Percentiles rank a stretch among this genome's conserved stretches.
Conservation (phyloP, 2,797 vertebrate species). For the Delichon dasypus region DNA sequence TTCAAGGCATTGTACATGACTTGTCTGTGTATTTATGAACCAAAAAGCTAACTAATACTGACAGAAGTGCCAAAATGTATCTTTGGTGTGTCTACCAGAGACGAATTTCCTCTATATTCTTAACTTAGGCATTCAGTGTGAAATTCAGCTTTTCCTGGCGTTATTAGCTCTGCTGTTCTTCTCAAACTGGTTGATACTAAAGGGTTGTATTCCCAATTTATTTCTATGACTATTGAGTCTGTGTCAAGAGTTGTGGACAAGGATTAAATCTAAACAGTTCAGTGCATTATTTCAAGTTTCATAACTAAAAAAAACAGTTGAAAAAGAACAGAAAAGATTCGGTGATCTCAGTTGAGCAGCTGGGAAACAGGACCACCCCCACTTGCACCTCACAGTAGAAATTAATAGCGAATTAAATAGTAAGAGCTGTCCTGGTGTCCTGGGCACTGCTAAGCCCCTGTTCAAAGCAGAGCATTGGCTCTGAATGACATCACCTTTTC, state of each 20-base stretch:
- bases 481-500: not conserved
- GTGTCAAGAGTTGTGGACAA: not conserved
- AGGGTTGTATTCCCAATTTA: not conserved
- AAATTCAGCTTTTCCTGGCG: not conserved
- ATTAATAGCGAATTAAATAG: not conserved
- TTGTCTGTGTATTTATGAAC: not conserved
- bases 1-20: not conserved
- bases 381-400: fast-evolving
- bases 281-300: not conserved
- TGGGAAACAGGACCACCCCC: not conserved
- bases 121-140: not conserved
- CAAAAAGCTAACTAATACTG: not conserved
- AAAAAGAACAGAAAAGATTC: not conserved
- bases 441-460: not conserved
- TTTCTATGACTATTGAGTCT: not conserved
- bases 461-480: not conserved
- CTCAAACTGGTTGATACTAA: not conserved
- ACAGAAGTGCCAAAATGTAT: not conserved
- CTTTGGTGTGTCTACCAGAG: not conserved
- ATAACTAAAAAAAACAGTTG: not conserved
- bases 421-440: not conserved
- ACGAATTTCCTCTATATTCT: not conserved
- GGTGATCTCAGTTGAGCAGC: not conserved
- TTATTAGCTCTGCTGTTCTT: not conserved
- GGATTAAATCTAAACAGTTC: not conserved